A percentile compares a stretch with the other conserved stretches of the same genome.
Evolutionary conservation across 1,140 invertebrate species (phyloP).

Genomic region (Agrilus planipennis): DNA sequence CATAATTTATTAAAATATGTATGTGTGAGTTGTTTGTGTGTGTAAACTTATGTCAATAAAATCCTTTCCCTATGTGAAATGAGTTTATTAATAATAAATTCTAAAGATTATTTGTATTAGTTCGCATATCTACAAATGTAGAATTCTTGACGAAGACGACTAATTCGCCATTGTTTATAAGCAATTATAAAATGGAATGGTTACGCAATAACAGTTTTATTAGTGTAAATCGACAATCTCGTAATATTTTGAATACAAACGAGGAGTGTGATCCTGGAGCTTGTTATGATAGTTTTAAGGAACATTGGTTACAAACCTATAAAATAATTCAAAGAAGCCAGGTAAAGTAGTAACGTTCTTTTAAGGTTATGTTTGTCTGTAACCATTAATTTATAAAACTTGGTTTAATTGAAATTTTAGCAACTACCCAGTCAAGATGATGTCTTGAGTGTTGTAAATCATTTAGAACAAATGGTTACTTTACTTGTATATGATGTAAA

Average conservation of each 20-base stretch:
- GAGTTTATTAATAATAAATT: too few species aligned
- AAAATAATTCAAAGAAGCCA: constrained; percentile 66
- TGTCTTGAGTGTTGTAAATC: constrained; percentile 79
- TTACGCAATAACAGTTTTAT: constrained; percentile 25
- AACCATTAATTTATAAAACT: neutral
- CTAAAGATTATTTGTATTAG: too few species aligned
- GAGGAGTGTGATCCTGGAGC: constrained; percentile 56
- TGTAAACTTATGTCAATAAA: too few species aligned
- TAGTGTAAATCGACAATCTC: constrained; percentile 13
- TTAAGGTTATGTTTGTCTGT: constrained; percentile 6
- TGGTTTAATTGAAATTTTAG: constrained; percentile 14
- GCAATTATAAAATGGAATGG: constrained; percentile 23
- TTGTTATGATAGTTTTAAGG: constrained; percentile 84
- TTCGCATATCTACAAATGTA: too few species aligned
- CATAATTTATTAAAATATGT: too few species aligned
- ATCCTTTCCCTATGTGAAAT: too few species aligned
- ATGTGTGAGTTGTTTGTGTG: too few species aligned
- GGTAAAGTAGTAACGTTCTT: constrained; percentile 30
- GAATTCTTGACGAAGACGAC: too few species aligned
- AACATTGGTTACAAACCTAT: constrained; percentile 86
- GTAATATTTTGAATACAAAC: constrained; percentile 21
- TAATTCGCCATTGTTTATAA: too few species aligned
- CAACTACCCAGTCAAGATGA: constrained; percentile 59
- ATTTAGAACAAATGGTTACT: constrained; percentile 83
- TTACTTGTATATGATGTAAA: constrained; percentile 73